These are phyloP conservation scores for Philaethria dido DNA, from an alignment of 2,888 invertebrate genomes.

Conservation along the genomic window DNA sequence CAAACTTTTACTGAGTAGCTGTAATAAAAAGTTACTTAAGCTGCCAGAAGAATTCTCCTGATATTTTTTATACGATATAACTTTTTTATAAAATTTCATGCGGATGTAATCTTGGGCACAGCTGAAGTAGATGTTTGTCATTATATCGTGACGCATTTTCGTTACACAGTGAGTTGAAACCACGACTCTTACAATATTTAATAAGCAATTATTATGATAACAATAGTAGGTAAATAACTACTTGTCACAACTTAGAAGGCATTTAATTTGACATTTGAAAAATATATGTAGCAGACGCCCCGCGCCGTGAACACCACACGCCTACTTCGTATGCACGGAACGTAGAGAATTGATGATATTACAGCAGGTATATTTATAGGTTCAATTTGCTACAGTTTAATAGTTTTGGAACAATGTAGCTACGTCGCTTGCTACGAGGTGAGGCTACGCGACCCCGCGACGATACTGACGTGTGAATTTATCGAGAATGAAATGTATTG, in stretches of 20 bases:
- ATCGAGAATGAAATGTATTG: slow-evolving; percentile 7
- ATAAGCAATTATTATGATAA: too few relatives aligned
- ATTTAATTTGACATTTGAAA: slow-evolving; percentile 16
- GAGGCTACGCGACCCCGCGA: background rate
- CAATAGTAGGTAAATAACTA: too few relatives aligned
- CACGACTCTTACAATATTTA: too few relatives aligned
- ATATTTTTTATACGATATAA: too few relatives aligned
- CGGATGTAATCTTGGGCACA: too few relatives aligned
- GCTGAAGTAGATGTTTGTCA: too few relatives aligned
- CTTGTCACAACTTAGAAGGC: slow-evolving; percentile 2
- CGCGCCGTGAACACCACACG: background rate
- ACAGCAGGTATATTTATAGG: slow-evolving; percentile 27
- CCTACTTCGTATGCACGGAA: slow-evolving; percentile 11
- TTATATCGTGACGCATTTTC: too few relatives aligned
- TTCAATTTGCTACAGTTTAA: slow-evolving; percentile 26
- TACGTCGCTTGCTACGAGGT: slow-evolving; percentile 2
- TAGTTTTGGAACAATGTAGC: slow-evolving; percentile 15
- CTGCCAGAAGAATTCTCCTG: too few relatives aligned
- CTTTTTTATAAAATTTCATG: too few relatives aligned
- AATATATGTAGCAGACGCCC: slow-evolving; percentile 6
- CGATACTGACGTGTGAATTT: slow-evolving; percentile 1
- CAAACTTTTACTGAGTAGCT: too few relatives aligned
- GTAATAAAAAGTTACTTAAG: too few relatives aligned
- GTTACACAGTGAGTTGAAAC: too few relatives aligned
- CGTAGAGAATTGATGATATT: slow-evolving; percentile 26